Percentiles rank a stretch among this genome's conserved stretches.
These are phyloP conservation scores for Elegia similella DNA, from an alignment of 2,888 invertebrate species.

Conservation along the genomic window DNA sequence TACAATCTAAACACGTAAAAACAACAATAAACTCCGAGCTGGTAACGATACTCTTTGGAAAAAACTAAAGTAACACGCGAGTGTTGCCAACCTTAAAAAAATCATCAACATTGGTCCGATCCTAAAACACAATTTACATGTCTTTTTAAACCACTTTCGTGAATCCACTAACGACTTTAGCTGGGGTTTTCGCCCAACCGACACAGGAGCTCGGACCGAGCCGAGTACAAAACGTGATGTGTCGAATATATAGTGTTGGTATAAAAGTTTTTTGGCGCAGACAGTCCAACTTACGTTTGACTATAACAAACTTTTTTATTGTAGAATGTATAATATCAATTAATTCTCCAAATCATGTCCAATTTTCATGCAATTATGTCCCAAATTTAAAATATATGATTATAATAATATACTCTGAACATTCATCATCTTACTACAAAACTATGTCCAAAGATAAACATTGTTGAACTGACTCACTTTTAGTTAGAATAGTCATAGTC, in stretches of 20 bases:
- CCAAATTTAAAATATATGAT: too few species aligned
- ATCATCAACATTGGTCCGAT: constrained; percentile 67
- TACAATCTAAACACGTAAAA: constrained; percentile 23
- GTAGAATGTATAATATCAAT: too few species aligned
- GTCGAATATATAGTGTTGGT: not conserved
- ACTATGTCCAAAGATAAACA: too few species aligned
- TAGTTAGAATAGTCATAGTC: too few species aligned
- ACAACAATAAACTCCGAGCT: constrained; percentile 34
- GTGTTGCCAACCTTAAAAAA: constrained; percentile 22
- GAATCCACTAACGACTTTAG: not conserved
- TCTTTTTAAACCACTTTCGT: constrained; percentile 55
- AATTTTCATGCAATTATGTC: too few species aligned
- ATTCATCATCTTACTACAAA: too few species aligned
- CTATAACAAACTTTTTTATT: not conserved
- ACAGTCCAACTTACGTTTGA: not conserved
- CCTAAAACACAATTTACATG: constrained; percentile 62
- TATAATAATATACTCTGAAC: too few species aligned
- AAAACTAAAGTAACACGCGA: not conserved
- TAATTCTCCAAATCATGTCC: too few species aligned
- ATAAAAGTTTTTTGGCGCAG: not conserved
- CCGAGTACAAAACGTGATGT: not conserved
- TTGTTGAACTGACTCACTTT: too few species aligned
- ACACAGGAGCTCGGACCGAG: not conserved
- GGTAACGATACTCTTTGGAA: constrained; percentile 38
- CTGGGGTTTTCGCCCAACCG: not conserved